These are phyloP conservation scores for Drosophila sp. DNA, from an alignment of 1,140 invertebrate species.

Conservation along the genomic window DNA sequence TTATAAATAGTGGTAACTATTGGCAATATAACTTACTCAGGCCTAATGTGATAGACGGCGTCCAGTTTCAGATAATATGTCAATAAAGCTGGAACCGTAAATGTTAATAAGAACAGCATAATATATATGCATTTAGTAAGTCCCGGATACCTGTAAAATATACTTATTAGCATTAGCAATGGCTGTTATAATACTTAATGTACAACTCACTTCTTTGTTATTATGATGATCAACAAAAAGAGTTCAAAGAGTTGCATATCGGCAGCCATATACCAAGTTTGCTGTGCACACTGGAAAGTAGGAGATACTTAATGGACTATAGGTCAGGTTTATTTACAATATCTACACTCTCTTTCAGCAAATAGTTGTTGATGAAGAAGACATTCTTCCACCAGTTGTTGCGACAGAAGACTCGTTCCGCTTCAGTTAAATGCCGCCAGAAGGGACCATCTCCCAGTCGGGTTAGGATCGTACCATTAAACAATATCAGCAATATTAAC, in stretches of 20 bases:
- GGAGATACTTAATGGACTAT: background rate
- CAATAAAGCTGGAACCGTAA: slow-evolving; percentile 84
- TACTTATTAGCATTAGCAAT: background rate
- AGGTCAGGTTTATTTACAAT: background rate
- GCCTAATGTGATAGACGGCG: slow-evolving; percentile 85
- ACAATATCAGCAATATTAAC: slow-evolving; percentile 85
- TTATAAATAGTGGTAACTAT: too few relatives aligned
- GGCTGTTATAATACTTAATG: too few relatives aligned
- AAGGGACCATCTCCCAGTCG: slow-evolving; percentile 85
- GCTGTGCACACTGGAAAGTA: slow-evolving; percentile 87
- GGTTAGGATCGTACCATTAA: slow-evolving; percentile 85
- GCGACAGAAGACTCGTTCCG: slow-evolving; percentile 86
- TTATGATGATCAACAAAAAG: slow-evolving; percentile 86
- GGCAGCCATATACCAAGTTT: slow-evolving; percentile 90
- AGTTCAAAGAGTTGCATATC: slow-evolving; percentile 90
- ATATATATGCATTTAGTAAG: slow-evolving; percentile 64
- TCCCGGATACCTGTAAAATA: slow-evolving; percentile 69
- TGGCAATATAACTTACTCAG: slow-evolving; percentile 81
- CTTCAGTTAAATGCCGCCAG: slow-evolving; percentile 85
- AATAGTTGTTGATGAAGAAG: slow-evolving; percentile 88
- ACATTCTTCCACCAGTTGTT: slow-evolving; percentile 89
- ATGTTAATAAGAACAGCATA: slow-evolving; percentile 65
- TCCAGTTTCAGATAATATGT: slow-evolving; percentile 84
- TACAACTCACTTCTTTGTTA: slow-evolving; percentile 64
- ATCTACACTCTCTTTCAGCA: slow-evolving; percentile 77